Percentiles rank a stretch among this genome's conserved stretches.
Evolutionary conservation across 2,113 vertebrate species (phyloP).

Genomic region (Cheirogaleus medius): DNA sequence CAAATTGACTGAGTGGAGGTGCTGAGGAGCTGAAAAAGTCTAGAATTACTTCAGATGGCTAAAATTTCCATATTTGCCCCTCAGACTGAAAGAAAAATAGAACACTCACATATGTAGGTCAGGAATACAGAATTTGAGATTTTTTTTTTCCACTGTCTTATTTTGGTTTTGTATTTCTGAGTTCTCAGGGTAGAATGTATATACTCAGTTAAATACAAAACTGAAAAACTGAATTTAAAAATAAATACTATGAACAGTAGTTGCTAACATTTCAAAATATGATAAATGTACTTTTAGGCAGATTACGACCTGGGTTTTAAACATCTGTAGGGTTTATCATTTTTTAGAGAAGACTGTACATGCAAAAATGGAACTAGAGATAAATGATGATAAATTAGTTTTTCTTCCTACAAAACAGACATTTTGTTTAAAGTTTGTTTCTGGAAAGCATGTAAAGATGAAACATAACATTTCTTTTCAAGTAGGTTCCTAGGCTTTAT

Average conservation of each 20-base stretch:
- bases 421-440: constrained; percentile 38
- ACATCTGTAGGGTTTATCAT: neutral
- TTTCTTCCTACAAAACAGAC: neutral
- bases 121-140: neutral
- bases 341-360: constrained; percentile 2
- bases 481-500: neutral
- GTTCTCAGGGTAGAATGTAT: neutral
- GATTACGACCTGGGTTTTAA: neutral
- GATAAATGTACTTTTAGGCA: neutral
- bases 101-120: neutral
- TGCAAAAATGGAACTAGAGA: constrained; percentile 14
- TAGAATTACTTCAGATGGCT: constrained; percentile 26
- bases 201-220: neutral
- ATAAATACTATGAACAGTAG: neutral
- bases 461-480: constrained; percentile 25
- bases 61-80: constrained; percentile 19
- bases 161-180: constrained; percentile 28
- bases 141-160: neutral
- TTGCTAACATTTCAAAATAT: neutral
- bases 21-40: neutral
- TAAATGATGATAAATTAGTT: neutral
- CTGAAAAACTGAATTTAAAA: constrained; percentile 38
- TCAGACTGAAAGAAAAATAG: constrained; percentile 14
- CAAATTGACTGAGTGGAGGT: neutral
- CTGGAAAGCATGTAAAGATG: neutral